These are phyloP conservation scores for Mustelus asterias DNA, from an alignment of 2,113 vertebrate species.

Conservation along the genomic window DNA sequence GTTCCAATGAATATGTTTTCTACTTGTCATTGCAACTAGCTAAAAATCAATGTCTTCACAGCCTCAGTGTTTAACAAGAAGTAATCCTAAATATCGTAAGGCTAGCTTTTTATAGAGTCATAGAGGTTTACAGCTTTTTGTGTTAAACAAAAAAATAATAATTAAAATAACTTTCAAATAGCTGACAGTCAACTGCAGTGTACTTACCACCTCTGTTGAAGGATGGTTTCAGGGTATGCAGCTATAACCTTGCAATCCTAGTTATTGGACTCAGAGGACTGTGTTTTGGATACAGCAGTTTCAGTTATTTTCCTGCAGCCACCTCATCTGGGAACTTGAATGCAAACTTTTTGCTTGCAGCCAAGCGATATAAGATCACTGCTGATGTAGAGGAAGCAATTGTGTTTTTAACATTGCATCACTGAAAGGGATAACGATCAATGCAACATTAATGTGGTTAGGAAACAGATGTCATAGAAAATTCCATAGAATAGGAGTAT, in stretches of 20 bases:
- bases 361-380: not conserved
- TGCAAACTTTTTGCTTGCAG: not conserved
- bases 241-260: not conserved
- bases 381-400: not conserved
- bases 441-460: not conserved
- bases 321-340: not conserved
- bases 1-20: not conserved
- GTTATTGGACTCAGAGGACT: not conserved
- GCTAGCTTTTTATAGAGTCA: no score
- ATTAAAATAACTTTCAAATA: not conserved
- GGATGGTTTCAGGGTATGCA: not conserved
- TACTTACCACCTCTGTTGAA: not conserved
- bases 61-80: not conserved
- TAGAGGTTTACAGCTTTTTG: no score
- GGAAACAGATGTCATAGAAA: not conserved
- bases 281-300: not conserved
- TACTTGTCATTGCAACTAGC: not conserved
- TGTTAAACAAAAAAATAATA: not conserved
- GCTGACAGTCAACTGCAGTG: not conserved
- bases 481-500: not conserved
- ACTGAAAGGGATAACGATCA: not conserved
- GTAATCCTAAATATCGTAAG: not conserved
- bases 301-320: not conserved
- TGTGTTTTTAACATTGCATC: not conserved
- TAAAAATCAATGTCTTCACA: not conserved